Conservation (phyloP, 1,140 invertebrate genomes). For the Prorops nasuta region DNA sequence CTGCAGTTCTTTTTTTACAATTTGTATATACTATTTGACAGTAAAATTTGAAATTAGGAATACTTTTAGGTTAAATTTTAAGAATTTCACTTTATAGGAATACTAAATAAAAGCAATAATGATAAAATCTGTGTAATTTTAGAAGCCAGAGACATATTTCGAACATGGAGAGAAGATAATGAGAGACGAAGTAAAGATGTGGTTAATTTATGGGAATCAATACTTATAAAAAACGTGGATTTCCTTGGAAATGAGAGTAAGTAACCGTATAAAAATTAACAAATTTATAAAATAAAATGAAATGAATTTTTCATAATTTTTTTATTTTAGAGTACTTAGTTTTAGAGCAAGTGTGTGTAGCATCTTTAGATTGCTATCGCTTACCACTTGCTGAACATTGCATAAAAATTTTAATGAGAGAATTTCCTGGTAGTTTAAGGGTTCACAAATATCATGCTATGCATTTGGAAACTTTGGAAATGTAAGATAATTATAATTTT, state of each 20-base stretch:
- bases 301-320: constrained; percentile 5
- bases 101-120: too few species aligned
- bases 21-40: too few species aligned
- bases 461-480: constrained; percentile 82
- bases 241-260: constrained; percentile 92
- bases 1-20: too few species aligned
- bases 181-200: constrained; percentile 85
- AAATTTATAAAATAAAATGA: constrained; percentile 1
- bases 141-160: constrained; percentile 82
- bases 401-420: constrained; percentile 71
- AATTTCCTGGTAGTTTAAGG: constrained; percentile 89
- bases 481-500: constrained; percentile 55
- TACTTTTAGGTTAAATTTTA: too few species aligned
- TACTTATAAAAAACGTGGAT: constrained; percentile 70
- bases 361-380: constrained; percentile 84
- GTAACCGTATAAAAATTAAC: constrained; percentile 24
- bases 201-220: constrained; percentile 80
- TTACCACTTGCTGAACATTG: constrained; percentile 78
- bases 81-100: too few species aligned
- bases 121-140: constrained; percentile 23
- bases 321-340: constrained; percentile 79
- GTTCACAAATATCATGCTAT: constrained; percentile 86
- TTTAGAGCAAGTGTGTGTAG: constrained; percentile 90
- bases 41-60: too few species aligned
- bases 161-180: constrained; percentile 91